Conservation (phyloP, 2,888 invertebrate species). For the Platycheirus rosarum region DNA sequence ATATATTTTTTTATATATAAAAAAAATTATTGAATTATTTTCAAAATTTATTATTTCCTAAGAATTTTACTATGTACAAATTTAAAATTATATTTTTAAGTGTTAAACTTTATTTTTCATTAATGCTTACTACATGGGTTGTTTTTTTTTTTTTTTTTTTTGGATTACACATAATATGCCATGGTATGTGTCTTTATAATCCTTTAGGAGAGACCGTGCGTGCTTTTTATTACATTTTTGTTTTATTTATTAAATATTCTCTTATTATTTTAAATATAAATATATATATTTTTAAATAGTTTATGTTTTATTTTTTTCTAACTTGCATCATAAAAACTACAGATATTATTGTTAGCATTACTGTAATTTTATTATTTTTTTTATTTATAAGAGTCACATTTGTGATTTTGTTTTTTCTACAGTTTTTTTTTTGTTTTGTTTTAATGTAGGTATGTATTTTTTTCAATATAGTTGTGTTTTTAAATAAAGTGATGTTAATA, state of each 20-base stretch:
- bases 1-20: constrained; percentile 25
- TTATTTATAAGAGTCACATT: constrained; percentile 59
- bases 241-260: constrained; percentile 56
- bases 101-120: constrained; percentile 33
- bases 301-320: constrained; percentile 57
- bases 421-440: constrained; percentile 31
- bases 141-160: constrained; percentile 43
- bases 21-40: constrained; percentile 61
- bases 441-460: constrained; percentile 14
- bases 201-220: constrained; percentile 75
- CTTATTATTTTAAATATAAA: constrained; percentile 67
- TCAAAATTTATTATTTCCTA: constrained; percentile 74
- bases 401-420: constrained; percentile 66
- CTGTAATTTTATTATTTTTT: constrained; percentile 51
- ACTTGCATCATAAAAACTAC: constrained; percentile 67
- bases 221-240: constrained; percentile 65
- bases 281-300: constrained; percentile 66
- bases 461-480: constrained; percentile 52
- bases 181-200: constrained; percentile 71
- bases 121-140: constrained; percentile 64
- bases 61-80: constrained; percentile 76
- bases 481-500: constrained; percentile 62
- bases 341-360: constrained; percentile 72
- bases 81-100: constrained; percentile 51
- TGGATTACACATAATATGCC: constrained; percentile 73